These are phyloP conservation scores for Melanaphis sacchari DNA, from an alignment of 1,140 invertebrate genomes.

Conservation along the genomic window DNA sequence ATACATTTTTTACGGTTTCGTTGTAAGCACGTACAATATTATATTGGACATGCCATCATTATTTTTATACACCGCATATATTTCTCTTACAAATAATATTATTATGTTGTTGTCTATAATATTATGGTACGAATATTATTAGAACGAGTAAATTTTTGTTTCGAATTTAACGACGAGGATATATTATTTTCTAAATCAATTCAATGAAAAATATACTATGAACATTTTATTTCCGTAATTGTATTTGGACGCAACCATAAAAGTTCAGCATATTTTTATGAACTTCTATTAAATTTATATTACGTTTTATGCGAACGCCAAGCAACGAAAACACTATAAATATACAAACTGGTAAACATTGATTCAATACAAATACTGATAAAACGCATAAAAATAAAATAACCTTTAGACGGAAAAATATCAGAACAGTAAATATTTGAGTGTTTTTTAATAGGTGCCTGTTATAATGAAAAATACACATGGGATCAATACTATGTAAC, in stretches of 20 bases:
- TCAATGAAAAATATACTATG: background rate
- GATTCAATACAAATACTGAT: background rate
- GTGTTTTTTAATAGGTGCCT: background rate
- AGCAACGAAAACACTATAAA: background rate
- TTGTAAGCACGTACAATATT: background rate
- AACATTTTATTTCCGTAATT: background rate
- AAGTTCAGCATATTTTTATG: background rate
- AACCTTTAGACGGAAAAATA: background rate
- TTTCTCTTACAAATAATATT: background rate
- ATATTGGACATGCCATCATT: background rate
- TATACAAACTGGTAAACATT: background rate
- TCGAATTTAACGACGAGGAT: background rate
- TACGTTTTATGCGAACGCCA: background rate
- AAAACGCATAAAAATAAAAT: background rate
- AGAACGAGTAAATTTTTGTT: background rate
- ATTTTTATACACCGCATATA: background rate
- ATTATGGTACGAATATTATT: background rate
- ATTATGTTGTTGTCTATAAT: background rate
- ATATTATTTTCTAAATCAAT: background rate
- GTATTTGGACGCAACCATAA: background rate
- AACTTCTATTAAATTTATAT: constrained; percentile 13
- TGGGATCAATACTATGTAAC: background rate
- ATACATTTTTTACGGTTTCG: background rate
- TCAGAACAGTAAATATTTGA: background rate
- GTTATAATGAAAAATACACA: background rate